Evolutionary conservation across 2,113 vertebrate genomes (phyloP).

Genomic region (Papio anubis): DNA sequence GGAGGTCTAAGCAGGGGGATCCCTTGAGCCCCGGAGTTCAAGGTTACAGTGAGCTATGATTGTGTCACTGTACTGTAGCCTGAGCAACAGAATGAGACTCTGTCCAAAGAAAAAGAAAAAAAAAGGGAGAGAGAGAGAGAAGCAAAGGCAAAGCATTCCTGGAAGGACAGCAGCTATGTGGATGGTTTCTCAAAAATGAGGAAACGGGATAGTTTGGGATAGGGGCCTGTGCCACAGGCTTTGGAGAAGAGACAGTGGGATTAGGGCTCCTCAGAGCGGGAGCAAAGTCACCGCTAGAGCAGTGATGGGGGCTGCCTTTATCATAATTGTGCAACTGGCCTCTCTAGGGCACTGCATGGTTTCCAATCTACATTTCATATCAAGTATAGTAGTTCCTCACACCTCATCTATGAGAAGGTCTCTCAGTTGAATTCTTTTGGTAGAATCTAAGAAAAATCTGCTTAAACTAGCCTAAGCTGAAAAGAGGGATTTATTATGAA

Average conservation of each 20-base stretch:
- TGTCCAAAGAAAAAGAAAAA: too few species aligned
- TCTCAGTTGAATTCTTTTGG: neutral
- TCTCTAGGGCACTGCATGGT: neutral
- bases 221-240: too few species aligned
- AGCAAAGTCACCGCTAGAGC: neutral
- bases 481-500: neutral
- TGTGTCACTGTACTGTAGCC: too few species aligned
- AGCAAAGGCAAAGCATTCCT: neutral
- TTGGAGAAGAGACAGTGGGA: neutral
- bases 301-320: neutral
- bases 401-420: neutral
- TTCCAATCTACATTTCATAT: neutral
- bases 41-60: too few species aligned
- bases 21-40: too few species aligned
- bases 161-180: neutral
- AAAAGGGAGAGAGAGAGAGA: fast-evolving
- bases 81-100: too few species aligned
- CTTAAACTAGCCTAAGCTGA: neutral
- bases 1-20: too few species aligned
- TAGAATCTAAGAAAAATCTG: neutral
- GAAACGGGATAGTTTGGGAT: neutral
- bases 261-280: neutral
- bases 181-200: neutral
- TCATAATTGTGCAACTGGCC: neutral
- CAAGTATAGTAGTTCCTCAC: neutral